Evolutionary conservation across 1,140 invertebrate species (phyloP).

Genomic region (Tetraneura akinire): DNA sequence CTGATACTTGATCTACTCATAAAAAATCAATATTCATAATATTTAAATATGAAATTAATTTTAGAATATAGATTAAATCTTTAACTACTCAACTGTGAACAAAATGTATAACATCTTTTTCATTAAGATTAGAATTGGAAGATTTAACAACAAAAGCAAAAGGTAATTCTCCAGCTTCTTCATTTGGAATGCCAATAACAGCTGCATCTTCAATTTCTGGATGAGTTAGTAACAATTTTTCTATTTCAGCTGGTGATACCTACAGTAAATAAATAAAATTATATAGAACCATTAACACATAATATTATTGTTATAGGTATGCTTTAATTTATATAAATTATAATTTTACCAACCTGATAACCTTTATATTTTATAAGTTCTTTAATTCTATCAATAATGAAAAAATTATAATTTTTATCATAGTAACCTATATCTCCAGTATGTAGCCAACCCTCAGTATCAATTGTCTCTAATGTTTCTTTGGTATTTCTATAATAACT

Average conservation of each 20-base stretch:
- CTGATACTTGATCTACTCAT: conserved; percentile 66
- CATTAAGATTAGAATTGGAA: conserved; percentile 58
- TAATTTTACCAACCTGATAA: conserved; percentile 64
- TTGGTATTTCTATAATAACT: conserved; percentile 68
- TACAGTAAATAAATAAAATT: conserved; percentile 54
- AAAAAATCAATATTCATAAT: conserved; percentile 9
- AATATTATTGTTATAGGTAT: neutral
- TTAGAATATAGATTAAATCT: neutral
- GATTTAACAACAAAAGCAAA: conserved; percentile 66
- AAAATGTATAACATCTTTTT: conserved; percentile 64
- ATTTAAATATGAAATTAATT: neutral
- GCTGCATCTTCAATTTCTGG: conserved; percentile 69
- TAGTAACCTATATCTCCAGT: conserved; percentile 81
- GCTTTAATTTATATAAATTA: neutral
- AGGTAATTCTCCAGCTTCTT: conserved; percentile 67
- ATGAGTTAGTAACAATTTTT: conserved; percentile 69
- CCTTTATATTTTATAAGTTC: conserved; percentile 81
- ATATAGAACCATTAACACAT: neutral
- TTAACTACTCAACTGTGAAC: conserved; percentile 59
- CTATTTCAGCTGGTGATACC: conserved; percentile 71
- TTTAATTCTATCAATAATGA: conserved; percentile 76
- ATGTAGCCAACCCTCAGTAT: conserved; percentile 73
- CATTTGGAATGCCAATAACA: conserved; percentile 71
- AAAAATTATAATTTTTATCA: conserved; percentile 70
- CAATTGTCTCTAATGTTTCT: conserved; percentile 68